These are phyloP conservation scores for Grantiella picta DNA, from an alignment of 2,113 vertebrate genomes.

Conservation along the genomic window DNA sequence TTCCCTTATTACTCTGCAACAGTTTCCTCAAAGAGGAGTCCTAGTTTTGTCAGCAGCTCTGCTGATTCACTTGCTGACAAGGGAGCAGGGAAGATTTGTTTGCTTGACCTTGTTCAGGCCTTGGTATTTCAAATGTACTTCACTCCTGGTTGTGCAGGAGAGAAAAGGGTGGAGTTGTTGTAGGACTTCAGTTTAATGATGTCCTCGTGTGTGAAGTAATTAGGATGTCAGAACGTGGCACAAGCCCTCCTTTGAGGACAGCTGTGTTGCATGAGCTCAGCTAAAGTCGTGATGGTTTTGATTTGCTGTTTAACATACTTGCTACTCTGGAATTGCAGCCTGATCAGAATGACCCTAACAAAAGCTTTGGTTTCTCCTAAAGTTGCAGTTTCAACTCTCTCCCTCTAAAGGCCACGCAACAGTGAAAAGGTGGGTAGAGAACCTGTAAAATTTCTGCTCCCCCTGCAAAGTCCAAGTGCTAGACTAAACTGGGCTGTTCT, in stretches of 20 bases:
- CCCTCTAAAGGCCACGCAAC: background rate
- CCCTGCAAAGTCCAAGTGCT: background rate
- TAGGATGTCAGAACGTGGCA: background rate
- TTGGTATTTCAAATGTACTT: background rate
- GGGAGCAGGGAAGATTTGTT: background rate
- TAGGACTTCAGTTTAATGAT: background rate
- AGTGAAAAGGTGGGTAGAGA: background rate
- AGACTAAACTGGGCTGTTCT: background rate
- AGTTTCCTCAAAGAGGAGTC: conserved; percentile 17
- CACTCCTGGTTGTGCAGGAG: conserved; percentile 36
- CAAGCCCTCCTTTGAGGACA: background rate
- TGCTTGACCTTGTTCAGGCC: background rate
- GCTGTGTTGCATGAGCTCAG: background rate
- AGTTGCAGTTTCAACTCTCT: background rate
- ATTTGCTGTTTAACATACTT: background rate
- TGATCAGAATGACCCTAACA: background rate
- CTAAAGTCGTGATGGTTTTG: background rate
- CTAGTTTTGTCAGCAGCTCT: background rate
- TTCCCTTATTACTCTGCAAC: background rate
- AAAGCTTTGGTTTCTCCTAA: background rate
- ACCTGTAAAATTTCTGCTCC: background rate
- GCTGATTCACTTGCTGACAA: background rate
- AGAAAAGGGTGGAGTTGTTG: background rate
- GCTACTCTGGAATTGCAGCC: background rate
- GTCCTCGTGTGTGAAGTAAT: background rate